Conservation (phyloP, 92 coral and sea anemone genomes). For the Palythoa caribaeorum region DNA sequence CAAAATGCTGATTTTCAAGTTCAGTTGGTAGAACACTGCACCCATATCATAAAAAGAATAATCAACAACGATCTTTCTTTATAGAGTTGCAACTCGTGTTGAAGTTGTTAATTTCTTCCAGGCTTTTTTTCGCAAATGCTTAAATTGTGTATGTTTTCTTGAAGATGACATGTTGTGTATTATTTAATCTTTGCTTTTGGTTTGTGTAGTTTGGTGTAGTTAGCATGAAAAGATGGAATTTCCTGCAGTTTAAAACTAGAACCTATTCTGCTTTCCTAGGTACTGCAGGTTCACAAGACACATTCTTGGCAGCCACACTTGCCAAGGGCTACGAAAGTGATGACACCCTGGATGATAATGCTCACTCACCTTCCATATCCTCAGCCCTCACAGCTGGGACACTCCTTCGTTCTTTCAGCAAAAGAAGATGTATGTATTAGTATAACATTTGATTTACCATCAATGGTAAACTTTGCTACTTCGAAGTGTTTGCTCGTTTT, state of each 20-base stretch:
- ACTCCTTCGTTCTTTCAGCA: slow-evolving; percentile 70
- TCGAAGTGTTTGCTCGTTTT: neutral
- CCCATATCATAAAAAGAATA: too few species aligned
- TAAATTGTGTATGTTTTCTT: too few species aligned
- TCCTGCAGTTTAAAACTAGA: neutral
- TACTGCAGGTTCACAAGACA: slow-evolving; percentile 41
- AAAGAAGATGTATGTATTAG: slow-evolving; percentile 59
- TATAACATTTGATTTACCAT: neutral
- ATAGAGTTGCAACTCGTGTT: too few species aligned
- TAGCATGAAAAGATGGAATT: neutral
- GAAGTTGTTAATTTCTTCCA: too few species aligned
- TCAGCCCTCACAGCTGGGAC: slow-evolving; percentile 61
- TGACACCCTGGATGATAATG: slow-evolving; percentile 64
- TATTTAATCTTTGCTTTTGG: too few species aligned
- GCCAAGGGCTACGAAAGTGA: slow-evolving; percentile 70
- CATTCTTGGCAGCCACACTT: slow-evolving; percentile 2
- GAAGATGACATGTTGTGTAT: too few species aligned
- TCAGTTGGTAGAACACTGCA: too few species aligned
- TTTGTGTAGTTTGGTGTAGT: neutral
- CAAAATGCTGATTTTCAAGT: too few species aligned
- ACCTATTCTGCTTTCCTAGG: slow-evolving; percentile 12
- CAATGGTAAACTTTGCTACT: neutral
- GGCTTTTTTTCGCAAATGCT: too few species aligned
- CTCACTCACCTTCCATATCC: slow-evolving; percentile 55
- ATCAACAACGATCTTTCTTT: too few species aligned